phyloP scores from a whole-genome alignment of 37 sponge, comb jelly and placozoan species.

The Halichondria panicea region DNA sequence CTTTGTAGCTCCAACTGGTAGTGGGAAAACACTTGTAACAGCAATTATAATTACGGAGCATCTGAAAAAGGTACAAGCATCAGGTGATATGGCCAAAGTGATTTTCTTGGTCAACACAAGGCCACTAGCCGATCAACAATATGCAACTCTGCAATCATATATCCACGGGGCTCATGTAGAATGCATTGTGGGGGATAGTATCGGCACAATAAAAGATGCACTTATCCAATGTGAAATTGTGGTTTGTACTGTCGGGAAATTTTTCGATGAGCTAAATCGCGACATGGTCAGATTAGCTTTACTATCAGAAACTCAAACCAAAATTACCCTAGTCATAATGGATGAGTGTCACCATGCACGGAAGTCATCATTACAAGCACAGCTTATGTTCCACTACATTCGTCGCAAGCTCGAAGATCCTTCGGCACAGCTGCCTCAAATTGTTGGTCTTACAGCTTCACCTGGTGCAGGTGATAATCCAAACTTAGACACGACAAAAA shows the following conservation, averaged over 20 bases:
- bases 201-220: not conserved
- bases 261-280: conserved; percentile 17
- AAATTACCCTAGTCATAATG: conserved; percentile 66
- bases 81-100: conserved; percentile 3
- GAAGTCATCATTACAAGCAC: conserved; percentile 54
- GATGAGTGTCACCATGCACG: conserved; percentile 89
- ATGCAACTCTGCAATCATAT: not conserved
- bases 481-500: not conserved
- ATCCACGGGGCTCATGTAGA: conserved; percentile 28
- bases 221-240: conserved; percentile 21
- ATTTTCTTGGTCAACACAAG: conserved; percentile 54
- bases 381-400: conserved; percentile 45
- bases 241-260: conserved; percentile 69
- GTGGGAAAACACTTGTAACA: conserved; percentile 64
- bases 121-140: conserved; percentile 72
- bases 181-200: conserved; percentile 6
- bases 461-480: conserved; percentile 63
- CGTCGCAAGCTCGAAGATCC: conserved; percentile 12
- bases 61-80: conserved; percentile 5
- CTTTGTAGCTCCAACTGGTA: conserved; percentile 67
- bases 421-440: conserved; percentile 29
- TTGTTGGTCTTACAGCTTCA: conserved; percentile 68
- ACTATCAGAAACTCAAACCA: no score
- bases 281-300: not conserved
- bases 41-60: conserved; percentile 48